Base-by-base conservation (phyloP, 2,888 invertebrate genomes). In the Mayetiola destructor region DNA sequence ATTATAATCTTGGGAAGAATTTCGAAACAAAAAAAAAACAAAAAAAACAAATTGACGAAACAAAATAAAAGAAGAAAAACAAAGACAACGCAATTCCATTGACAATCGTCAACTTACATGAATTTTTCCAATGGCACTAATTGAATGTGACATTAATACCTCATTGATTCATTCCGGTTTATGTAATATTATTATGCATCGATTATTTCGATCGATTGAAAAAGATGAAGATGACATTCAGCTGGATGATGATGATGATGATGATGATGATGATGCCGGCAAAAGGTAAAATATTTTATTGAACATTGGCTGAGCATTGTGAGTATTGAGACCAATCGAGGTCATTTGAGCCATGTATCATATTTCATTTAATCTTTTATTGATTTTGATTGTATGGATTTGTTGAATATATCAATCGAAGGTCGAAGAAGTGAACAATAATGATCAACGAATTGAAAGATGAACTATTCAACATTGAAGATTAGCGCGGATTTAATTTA, bases 141-240 rank as follows among this genome's bases (percentile, higher is more conserved):
- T 48, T 27, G 16, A 48, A 48, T 48, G 48, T 48, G 48, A 48
- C 48, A 48, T 27, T 48, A 48, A 48, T 48, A 48, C 48, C 48
- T 27, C 21, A 40, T 40, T 23, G 21, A 40, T 21, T 48, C n/a
- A n/a, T 27, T 48, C 48, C 48, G 48, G 48, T 27, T 48, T 48
- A 42, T 27, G 16, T 27, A 27, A 27, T 27, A 27, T 27, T 48
- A 27, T 48, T n/a, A 23, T 48, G 42, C n/a, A 2, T 3, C n/a
- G n/a, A 27, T n/a, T n/a, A n/a, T n/a, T n/a, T n/a, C 23, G 27
- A 48, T 48, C 27, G 48, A 48, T 48, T 48, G 21, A 23, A 42
- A n/a, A n/a, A n/a, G 48, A 48, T 27, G n/a, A n/a, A n/a, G n/a
- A n/a, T n/a, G n/a, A n/a, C n/a, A n/a, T n/a, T n/a, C n/a, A 40